phyloP scores from a whole-genome alignment of 2,797 vertebrate species.

The Dryobates pubescens region DNA sequence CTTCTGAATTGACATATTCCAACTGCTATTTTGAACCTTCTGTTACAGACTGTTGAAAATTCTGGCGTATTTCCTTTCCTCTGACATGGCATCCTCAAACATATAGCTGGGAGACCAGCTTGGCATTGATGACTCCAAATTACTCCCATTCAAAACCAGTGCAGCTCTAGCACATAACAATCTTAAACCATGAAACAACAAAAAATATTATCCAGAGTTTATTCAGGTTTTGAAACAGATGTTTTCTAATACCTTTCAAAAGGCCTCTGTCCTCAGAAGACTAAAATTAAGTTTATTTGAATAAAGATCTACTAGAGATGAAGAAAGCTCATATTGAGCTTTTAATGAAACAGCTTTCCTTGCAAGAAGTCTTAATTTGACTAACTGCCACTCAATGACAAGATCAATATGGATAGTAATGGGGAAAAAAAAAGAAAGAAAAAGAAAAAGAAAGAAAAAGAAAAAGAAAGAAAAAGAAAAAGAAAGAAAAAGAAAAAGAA shows the following conservation, averaged over 20 bases:
- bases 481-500: background rate
- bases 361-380: background rate
- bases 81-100: background rate
- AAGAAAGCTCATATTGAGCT: background rate
- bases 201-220: background rate
- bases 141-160: background rate
- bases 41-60: background rate
- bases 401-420: background rate
- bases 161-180: background rate
- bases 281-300: background rate
- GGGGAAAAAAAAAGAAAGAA: no score
- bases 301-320: background rate
- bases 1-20: background rate
- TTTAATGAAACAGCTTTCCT: background rate
- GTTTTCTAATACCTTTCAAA: background rate
- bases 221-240: background rate
- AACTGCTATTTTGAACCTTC: background rate
- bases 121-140: slow-evolving; percentile 2
- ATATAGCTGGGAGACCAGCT: slow-evolving; percentile 18
- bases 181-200: background rate
- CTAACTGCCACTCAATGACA: background rate
- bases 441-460: no score
- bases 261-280: background rate
- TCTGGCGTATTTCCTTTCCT: background rate
- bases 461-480: no score